These are phyloP conservation scores for Cichladusa arquata DNA, from an alignment of 2,113 vertebrate genomes.

Conservation along the genomic window DNA sequence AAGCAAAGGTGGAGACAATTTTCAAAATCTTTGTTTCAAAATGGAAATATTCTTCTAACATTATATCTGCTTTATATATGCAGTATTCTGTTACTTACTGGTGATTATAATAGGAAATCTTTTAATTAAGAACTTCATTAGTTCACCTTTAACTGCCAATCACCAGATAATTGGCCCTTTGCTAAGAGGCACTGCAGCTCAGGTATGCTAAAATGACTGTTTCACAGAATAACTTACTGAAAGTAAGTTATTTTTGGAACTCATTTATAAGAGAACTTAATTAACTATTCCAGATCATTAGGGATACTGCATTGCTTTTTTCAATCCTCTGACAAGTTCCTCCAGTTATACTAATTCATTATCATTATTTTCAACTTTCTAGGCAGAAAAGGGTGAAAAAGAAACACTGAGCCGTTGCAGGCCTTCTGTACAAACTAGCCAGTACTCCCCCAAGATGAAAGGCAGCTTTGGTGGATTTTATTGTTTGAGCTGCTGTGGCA, in stretches of 20 bases:
- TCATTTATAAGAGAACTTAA: slow-evolving; percentile 56
- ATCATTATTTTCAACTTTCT: slow-evolving; percentile 61
- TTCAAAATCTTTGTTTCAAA: slow-evolving; percentile 56
- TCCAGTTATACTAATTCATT: slow-evolving; percentile 61
- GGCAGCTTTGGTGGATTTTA: slow-evolving; percentile 38
- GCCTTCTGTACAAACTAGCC: neutral
- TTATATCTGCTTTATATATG: slow-evolving; percentile 39
- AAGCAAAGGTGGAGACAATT: slow-evolving; percentile 25
- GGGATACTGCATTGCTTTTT: slow-evolving; percentile 49
- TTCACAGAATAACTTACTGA: slow-evolving; percentile 52
- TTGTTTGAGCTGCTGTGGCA: slow-evolving; percentile 23
- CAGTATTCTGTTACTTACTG: slow-evolving; percentile 34
- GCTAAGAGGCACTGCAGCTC: slow-evolving; percentile 28
- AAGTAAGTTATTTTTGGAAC: slow-evolving; percentile 58
- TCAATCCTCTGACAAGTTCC: slow-evolving; percentile 52
- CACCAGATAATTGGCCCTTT: slow-evolving; percentile 50
- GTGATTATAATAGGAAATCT: slow-evolving; percentile 54
- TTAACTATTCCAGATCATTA: slow-evolving; percentile 61
- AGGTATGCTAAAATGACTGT: slow-evolving; percentile 47
- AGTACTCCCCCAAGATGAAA: slow-evolving; percentile 21
- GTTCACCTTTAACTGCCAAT: slow-evolving; percentile 63
- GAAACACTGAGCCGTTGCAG: slow-evolving; percentile 18
- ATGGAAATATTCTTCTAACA: slow-evolving; percentile 48
- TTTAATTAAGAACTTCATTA: slow-evolving; percentile 66
- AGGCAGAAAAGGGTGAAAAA: slow-evolving; percentile 48